Base-by-base conservation (phyloP, 2,113 vertebrate species). In the Hiodon tergisus region DNA sequence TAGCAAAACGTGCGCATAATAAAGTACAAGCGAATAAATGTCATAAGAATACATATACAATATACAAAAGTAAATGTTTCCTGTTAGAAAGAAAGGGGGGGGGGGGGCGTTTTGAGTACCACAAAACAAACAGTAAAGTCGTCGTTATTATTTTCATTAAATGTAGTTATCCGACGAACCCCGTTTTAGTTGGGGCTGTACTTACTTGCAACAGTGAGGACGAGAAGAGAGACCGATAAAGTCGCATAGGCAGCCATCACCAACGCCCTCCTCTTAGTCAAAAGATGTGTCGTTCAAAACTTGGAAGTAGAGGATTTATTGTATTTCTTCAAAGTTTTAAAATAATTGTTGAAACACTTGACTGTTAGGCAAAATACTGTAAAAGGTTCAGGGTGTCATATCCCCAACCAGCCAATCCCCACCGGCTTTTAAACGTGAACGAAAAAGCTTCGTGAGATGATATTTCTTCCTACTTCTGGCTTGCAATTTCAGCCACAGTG, bases 121-220 rank as follows among this genome's bases (percentile, higher is more conserved):
- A 67, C 6, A 6, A 9, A 47, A 67, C 17, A 4, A 4, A 46
- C 7, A 67, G 31, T 7, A 67, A 67, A 67, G 6, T 11, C 63
- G 10, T 7, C 65, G 48, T 59, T 6, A 9, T 59, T 9, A 59
- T 9, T 14, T 59, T 11, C 3, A 59, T 8, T 4, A 59, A 9
- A 6, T 59, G 4, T 0, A 59, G 7, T 14, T 31, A 31, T 31
- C 31, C 31, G 31, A 31, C 31, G 31, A 31, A 31, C 31, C 31
- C 31, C 31, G 31, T 31, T 31, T 31, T 31, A 31, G 48, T 71
- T 10, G 54, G 16, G 16, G 51, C 13, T 69, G 74, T 80, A 88
- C 89, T 87, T 80, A 90, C 89, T 82, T 83, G 84, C 79, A 79
- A 82, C 81, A 67, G 83, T 81, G 83, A 87, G 77, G 84, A 87